Percentiles rank a stretch among this genome's conserved stretches.
phyloP scores from a whole-genome alignment of 2,797 vertebrate genomes.

The Ptychobarbus kaznakovi region DNA sequence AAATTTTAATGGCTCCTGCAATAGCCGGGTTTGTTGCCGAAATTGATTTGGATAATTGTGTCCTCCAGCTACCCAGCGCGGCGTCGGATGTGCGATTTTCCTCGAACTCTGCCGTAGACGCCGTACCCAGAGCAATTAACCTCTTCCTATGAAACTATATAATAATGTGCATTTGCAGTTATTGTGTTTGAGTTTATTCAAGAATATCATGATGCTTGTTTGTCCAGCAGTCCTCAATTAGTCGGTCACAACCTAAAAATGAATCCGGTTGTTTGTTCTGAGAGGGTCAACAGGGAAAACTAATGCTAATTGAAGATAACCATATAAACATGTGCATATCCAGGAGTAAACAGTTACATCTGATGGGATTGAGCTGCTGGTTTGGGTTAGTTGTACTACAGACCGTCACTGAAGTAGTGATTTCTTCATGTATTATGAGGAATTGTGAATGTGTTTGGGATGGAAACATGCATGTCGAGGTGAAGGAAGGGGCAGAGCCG shows the following conservation, averaged over 20 bases:
- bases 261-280: not conserved
- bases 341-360: not conserved
- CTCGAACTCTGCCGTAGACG: slow-evolving; percentile 36
- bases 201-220: slow-evolving; percentile 10
- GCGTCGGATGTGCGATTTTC: slow-evolving; percentile 54
- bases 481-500: slow-evolving; percentile 77
- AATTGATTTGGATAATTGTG: slow-evolving; percentile 72
- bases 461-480: slow-evolving; percentile 76
- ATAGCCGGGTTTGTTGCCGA: slow-evolving; percentile 66
- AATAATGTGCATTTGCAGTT: slow-evolving; percentile 39
- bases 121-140: slow-evolving; percentile 31
- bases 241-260: not conserved
- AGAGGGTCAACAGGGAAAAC: not conserved
- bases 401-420: not conserved
- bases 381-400: not conserved
- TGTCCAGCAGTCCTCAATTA: not conserved
- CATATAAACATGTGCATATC: not conserved
- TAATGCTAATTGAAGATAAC: slow-evolving; percentile 5
- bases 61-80: slow-evolving; percentile 63
- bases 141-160: slow-evolving; percentile 31
- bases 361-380: not conserved
- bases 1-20: slow-evolving; percentile 75
- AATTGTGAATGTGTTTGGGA: slow-evolving; percentile 62
- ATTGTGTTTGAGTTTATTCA: slow-evolving; percentile 8
- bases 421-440: slow-evolving; percentile 23